Evolutionary conservation across 2,888 invertebrate genomes (phyloP).

Genomic region (Nomada lathburiana): DNA sequence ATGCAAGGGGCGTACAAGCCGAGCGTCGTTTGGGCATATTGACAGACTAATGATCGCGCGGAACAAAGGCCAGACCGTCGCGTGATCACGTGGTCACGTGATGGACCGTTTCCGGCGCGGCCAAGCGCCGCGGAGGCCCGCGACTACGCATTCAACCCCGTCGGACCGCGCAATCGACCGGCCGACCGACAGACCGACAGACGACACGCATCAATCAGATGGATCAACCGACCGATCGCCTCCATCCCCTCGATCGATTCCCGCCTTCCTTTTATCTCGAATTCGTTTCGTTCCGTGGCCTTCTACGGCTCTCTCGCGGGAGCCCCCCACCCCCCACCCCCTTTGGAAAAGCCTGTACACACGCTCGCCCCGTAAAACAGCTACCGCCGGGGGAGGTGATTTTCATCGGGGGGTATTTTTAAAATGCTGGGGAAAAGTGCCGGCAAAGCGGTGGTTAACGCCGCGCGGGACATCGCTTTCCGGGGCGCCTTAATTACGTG

Average conservation of each 20-base stretch:
- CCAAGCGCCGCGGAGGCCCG: constrained; percentile 76
- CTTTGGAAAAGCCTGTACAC: background rate
- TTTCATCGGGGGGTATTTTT: constrained; percentile 6
- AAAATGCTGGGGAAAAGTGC: background rate
- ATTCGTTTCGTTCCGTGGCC: background rate
- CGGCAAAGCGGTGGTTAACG: background rate
- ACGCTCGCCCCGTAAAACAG: background rate
- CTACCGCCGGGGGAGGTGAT: background rate
- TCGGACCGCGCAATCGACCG: constrained; percentile 51
- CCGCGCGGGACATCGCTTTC: constrained; percentile 4
- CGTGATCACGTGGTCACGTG: constrained; percentile 84
- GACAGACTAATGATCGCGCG: constrained; percentile 84
- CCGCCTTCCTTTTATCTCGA: background rate
- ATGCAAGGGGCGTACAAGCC: constrained; percentile 72
- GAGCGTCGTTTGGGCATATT: constrained; percentile 84
- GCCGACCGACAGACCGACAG: constrained; percentile 62
- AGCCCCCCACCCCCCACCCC: background rate
- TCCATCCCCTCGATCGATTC: background rate
- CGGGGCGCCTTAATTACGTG: constrained; percentile 30
- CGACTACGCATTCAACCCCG: constrained; percentile 74
- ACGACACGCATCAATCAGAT: constrained; percentile 81
- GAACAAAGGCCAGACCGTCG: constrained; percentile 83
- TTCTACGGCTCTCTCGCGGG: background rate
- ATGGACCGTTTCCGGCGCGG: constrained; percentile 84
- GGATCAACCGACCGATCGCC: constrained; percentile 35